phyloP scores from a whole-genome alignment of 1,140 invertebrate species.

The Aphelenchoides fujianensis region DNA sequence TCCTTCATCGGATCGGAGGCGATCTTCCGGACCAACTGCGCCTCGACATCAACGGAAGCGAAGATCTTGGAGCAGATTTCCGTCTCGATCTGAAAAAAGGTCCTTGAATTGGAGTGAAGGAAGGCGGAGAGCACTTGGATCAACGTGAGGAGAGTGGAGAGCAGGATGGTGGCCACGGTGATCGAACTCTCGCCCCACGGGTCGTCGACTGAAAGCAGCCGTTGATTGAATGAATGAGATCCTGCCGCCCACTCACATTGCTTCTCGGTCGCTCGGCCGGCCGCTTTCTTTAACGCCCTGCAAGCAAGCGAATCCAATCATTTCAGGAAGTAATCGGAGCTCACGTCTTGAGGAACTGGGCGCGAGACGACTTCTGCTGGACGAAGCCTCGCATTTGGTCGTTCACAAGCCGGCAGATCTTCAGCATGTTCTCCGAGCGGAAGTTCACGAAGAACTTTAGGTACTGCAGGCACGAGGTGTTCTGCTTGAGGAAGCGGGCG shows the following conservation, averaged over 20 bases:
- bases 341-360: conserved; percentile 41
- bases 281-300: conserved; percentile 52
- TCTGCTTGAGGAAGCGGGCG: conserved; percentile 45
- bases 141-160: conserved; percentile 37
- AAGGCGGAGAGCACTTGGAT: no score
- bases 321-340: conserved; percentile 22
- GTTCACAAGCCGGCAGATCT: conserved; percentile 37
- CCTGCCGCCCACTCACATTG: not conserved
- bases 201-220: conserved; percentile 13
- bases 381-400: conserved; percentile 41
- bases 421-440: conserved; percentile 55
- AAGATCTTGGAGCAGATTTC: conserved; percentile 44
- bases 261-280: conserved; percentile 3
- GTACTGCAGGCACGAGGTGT: conserved; percentile 34
- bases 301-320: conserved; percentile 18
- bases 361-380: conserved; percentile 25
- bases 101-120: conserved; percentile 21
- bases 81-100: conserved; percentile 54
- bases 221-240: no score
- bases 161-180: conserved; percentile 28
- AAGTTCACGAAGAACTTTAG: conserved; percentile 34
- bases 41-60: conserved; percentile 37
- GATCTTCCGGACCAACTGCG: conserved; percentile 51
- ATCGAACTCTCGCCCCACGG: conserved; percentile 36
- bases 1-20: conserved; percentile 41